Base-by-base conservation (phyloP, 2,888 invertebrate genomes). In the Parasteatoda lunata region DNA sequence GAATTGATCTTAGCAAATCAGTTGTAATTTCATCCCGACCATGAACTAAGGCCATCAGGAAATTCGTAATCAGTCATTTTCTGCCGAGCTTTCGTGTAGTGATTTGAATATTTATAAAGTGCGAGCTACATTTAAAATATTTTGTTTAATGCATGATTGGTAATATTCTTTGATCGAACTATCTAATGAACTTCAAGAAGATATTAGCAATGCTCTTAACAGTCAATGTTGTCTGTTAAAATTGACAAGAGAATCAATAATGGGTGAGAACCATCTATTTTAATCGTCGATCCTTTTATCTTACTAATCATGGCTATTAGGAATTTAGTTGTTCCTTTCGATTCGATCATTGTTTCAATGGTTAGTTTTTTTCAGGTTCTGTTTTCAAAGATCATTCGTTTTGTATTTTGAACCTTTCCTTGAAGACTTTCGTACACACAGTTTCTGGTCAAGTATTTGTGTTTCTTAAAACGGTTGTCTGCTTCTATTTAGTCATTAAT, bases 401-500 rank as follows among this genome's bases (percentile, higher is more conserved):
- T 54, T 13, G 54, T 13, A 11, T 8, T 4, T 4, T 54, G 54
- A 8, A 11, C 13, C 54, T 13, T 11, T 8, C 54, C 13, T 13
- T 54, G 54, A 3, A 54, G 54, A 11, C 9, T 8, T 13, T 54
- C 54, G 54, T 54, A 11, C 54, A 11, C 54, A 3, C 13, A 4
- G 54, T 8, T 30, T 30, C 54, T 54, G 54, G 54, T 51, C 77
- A 51, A 13, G 54, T 48, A 66, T 65, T 49, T 68, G 45, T 77
- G 77, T 69, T 54, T 54, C 13, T 8, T 13, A 52, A 68, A 77
- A 77, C 52, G 54, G 54, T 54, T 66, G 80, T 76, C 54, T 64
- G 66, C 71, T 65, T 80, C 77, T 85, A 80, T 79, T 75, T 77
- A 77, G 70, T 75, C 80, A 85, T 85, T 85, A 85, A 80, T 85